Evolutionary conservation across 2,113 vertebrate species (phyloP), one percentile per base, ranked within the genome.

Genomic region (Pavo muticus): DNA sequence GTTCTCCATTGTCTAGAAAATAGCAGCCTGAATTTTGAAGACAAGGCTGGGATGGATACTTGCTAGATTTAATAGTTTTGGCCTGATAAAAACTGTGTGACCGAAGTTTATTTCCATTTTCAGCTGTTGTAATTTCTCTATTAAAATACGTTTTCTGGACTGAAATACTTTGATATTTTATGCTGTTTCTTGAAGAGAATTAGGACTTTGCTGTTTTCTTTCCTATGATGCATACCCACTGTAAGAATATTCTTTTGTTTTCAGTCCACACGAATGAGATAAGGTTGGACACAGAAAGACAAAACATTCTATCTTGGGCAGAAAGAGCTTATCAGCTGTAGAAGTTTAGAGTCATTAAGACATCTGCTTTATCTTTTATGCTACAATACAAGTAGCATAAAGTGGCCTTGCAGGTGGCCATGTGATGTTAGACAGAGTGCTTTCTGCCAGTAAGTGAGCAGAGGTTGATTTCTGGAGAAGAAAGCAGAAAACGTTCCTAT

Each of bases 301-400:
- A 0, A 6, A 0, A 6, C 5, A 3, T 4, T 35, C 20, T 45
- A 30, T 29, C 32, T 40, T 3, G 6, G 47, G 27, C 35, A 0
- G 0, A 37, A 18, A 1, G 15, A 44, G 14, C 27, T n/a, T 20
- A 9, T 39, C 9, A 20, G 19, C 40, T 78, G 35, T 17, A 29
- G 37, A 29, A 39, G 9, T n/a, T 50, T 10, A 20, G 44, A 67
- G 44, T n/a, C 32, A 16, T 11, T 24, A 21, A 30, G 44, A 19
- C 17, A 27, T 10, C 30, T 32, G 35, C 56, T 24, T 20, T 7
- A 3, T 16, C 29, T n/a, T 67, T 80, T 32, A 20, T 25, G 45
- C n/a, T 39, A 23, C 52, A 17, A 27, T 19, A 10, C 2, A 24
- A 27, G 48, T 9, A 23, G 52, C 52, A 54, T 54, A 29, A 54